Base-by-base conservation (phyloP, 1,140 invertebrate species). In the Harpegnathos saltator region DNA sequence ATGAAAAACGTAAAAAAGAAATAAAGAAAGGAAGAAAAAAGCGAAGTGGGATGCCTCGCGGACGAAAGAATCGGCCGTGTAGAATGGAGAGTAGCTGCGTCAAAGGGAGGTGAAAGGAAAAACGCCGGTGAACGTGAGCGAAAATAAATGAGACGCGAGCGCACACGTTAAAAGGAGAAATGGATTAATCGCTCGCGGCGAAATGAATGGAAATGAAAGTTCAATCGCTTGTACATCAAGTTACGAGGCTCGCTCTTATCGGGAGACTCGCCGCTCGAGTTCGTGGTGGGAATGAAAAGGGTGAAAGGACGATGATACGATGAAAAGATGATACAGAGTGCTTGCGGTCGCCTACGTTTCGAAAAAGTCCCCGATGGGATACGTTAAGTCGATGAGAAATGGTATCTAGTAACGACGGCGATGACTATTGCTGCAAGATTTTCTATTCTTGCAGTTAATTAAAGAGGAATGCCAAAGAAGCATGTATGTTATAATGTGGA, bases 141-240 rank as follows among this genome's bases (percentile, higher is more conserved):
- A 75, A 71, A 82, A 88, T 85, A 85, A 85, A 88, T 80, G 44
- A 54, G 50, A 84, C 38, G 19, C 19, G 38, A 84, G 26, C 9
- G 54, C n/a, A 44, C 19, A 38, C 48, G 50, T 69, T 80, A 82
- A 58, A 83, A 71, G 71, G 62, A 72, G 86, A 89, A 87, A 84
- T 80, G 82, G 61, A 87, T 87, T 87, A 87, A 87, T 87, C 63
- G 73, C 78, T 74, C 38, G 19, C 19, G 50, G 56, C 48, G 26
- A 65, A 62, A 65, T 73, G 75, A 59, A 84, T 78, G 68, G 73
- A 85, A 63, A 87, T 84, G 86, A 87, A 87, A 87, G 86, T 87
- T 54, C 68, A 14, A 62, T 83, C 54, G 33, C n/a, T 66, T 33
- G 29, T n/a, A 56, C 19, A 24, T 3, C 44, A 11, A 12, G 22